These are phyloP conservation scores for Actenoides lindsayi DNA, from an alignment of 2,113 vertebrate genomes.

Conservation along the genomic window DNA sequence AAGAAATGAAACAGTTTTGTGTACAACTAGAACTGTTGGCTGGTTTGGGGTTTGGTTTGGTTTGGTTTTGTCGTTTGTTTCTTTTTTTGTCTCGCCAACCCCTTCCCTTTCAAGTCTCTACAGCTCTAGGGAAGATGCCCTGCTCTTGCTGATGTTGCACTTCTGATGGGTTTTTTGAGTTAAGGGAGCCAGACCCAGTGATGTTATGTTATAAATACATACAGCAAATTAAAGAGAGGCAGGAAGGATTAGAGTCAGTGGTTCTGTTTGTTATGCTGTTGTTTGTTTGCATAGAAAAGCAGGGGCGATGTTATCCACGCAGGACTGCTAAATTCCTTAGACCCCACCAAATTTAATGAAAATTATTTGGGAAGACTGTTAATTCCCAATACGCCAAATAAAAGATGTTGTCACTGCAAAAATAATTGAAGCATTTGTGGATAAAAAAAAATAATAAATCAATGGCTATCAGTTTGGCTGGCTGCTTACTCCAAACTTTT, in stretches of 20 bases:
- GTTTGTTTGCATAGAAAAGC: not conserved
- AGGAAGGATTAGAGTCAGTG: not conserved
- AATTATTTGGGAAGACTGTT: not conserved
- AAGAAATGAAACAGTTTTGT: not conserved
- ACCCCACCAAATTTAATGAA: not conserved
- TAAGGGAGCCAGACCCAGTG: not conserved
- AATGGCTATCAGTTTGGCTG: not conserved
- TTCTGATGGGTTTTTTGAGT: not conserved
- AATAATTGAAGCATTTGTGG: not conserved
- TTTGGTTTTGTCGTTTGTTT: not conserved
- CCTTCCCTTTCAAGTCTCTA: not conserved
- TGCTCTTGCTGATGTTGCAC: not conserved
- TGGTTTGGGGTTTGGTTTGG: not conserved
- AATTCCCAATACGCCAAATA: not conserved
- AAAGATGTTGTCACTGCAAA: not conserved
- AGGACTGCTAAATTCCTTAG: conserved; percentile 6
- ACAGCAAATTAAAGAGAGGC: not conserved
- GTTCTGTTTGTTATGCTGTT: not conserved
- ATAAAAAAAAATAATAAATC: not conserved
- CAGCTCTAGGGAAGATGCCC: not conserved
- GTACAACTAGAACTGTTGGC: not conserved
- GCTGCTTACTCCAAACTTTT: conserved; percentile 10
- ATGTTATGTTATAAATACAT: not conserved
- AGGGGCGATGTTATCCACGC: not conserved
- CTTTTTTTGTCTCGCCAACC: not conserved